Evolutionary conservation across 2,888 invertebrate species (phyloP).

Genomic region (Pycnomerus fuliginosus): DNA sequence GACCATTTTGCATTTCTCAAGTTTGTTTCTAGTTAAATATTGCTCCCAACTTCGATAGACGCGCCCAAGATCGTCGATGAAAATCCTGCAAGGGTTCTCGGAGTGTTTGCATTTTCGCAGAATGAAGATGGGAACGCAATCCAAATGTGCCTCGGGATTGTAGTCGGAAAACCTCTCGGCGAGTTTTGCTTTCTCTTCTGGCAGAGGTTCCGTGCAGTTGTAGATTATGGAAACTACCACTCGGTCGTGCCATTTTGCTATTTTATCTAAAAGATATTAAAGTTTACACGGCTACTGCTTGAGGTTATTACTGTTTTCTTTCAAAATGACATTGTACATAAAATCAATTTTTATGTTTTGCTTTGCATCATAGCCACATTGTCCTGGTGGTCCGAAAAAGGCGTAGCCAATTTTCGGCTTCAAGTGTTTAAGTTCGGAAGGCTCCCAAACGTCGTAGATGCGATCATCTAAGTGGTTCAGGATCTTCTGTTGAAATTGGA

Average conservation of each 20-base stretch:
- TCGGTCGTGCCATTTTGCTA: conserved; percentile 35
- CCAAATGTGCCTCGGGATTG: conserved; percentile 41
- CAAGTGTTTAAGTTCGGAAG: conserved; percentile 54
- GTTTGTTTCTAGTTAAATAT: conserved; percentile 56
- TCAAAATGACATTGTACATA: conserved; percentile 36
- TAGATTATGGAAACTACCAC: conserved; percentile 39
- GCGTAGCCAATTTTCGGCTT: conserved; percentile 60
- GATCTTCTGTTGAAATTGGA: conserved; percentile 57
- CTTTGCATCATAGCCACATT: conserved; percentile 46
- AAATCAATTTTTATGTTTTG: conserved; percentile 33
- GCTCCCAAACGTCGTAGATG: conserved; percentile 58
- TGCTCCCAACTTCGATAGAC: conserved; percentile 59
- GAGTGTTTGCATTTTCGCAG: conserved; percentile 44
- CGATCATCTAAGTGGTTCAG: conserved; percentile 59
- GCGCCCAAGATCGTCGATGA: conserved; percentile 50
- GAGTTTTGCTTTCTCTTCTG: conserved; percentile 36
- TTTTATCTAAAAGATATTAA: conserved; percentile 30
- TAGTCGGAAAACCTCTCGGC: conserved; percentile 39
- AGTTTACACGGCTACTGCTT: neutral
- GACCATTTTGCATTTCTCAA: conserved; percentile 58
- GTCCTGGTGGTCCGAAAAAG: conserved; percentile 58
- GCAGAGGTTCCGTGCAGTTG: conserved; percentile 41
- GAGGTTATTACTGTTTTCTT: conserved; percentile 37
- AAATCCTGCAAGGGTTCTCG: conserved; percentile 40
- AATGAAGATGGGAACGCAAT: conserved; percentile 43